These are phyloP conservation scores for Hemistola chrysoprasaria DNA, from an alignment of 2,888 invertebrate genomes.

Conservation along the genomic window DNA sequence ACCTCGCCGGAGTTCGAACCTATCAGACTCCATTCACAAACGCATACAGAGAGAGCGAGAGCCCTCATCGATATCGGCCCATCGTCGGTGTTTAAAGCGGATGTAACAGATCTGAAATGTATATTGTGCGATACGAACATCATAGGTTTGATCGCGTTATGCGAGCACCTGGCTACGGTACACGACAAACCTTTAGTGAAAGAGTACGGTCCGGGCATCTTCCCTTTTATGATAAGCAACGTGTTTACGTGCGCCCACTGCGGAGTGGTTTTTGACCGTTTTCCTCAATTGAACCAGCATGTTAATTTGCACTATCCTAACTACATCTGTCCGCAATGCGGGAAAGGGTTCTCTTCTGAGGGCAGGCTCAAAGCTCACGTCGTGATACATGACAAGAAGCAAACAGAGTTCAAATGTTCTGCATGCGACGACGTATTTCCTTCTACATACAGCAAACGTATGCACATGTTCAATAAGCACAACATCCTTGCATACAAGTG, in stretches of 20 bases:
- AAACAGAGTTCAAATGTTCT: not conserved
- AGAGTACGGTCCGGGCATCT: slow-evolving; percentile 7
- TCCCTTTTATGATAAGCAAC: slow-evolving; percentile 17
- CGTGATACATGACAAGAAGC: not conserved
- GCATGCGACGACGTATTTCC: slow-evolving; percentile 1
- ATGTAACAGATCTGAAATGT: slow-evolving; percentile 21
- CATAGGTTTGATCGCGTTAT: slow-evolving; percentile 6
- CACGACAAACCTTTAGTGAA: slow-evolving; percentile 17
- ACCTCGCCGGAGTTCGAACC: slow-evolving; percentile 8
- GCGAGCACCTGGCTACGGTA: slow-evolving; percentile 12
- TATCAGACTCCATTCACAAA: slow-evolving; percentile 1
- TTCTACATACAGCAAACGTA: not conserved
- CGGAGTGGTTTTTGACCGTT: slow-evolving; percentile 5
- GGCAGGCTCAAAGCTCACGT: not conserved
- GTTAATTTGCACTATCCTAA: slow-evolving; percentile 53
- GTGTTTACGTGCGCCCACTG: slow-evolving; percentile 17
- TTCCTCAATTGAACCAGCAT: slow-evolving; percentile 37
- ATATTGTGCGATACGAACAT: slow-evolving; percentile 16
- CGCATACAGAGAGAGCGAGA: not conserved
- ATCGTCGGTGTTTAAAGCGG: slow-evolving; percentile 9
- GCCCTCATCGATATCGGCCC: not conserved
- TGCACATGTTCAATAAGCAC: not conserved
- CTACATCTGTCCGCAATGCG: slow-evolving; percentile 44
- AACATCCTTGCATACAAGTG: not conserved
- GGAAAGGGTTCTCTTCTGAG: no score